Evolutionary conservation across 2,797 vertebrate species (phyloP).

Genomic region (Mormyrops boulengeri): DNA sequence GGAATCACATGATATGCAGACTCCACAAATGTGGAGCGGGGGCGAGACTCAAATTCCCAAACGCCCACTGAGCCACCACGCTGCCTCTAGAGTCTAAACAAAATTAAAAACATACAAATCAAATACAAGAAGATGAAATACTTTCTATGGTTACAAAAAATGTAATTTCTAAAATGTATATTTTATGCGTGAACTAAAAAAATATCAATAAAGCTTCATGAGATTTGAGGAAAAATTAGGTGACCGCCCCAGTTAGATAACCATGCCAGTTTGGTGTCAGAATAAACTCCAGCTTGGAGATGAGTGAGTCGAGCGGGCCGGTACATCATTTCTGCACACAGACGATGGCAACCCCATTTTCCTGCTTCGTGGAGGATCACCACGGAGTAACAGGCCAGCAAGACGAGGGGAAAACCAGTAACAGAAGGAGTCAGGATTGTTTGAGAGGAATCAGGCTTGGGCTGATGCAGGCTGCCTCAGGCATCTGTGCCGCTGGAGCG

Average conservation of each 20-base stretch:
- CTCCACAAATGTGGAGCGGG: background rate
- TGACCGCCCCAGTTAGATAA: background rate
- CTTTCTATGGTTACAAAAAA: background rate
- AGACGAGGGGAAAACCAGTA: constrained; percentile 39
- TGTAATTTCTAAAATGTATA: background rate
- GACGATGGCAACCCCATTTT: background rate
- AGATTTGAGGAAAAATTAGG: background rate
- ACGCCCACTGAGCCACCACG: background rate
- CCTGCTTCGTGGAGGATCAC: constrained; percentile 39
- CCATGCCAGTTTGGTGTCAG: background rate
- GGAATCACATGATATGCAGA: background rate
- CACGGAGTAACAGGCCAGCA: constrained; percentile 20
- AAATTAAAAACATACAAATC: background rate
- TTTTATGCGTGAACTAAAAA: background rate
- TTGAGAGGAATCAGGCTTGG: constrained; percentile 48
- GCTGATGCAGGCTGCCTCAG: constrained; percentile 38
- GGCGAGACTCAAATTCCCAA: background rate
- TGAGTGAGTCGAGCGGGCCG: background rate
- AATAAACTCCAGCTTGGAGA: background rate
- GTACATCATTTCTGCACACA: background rate
- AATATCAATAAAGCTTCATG: background rate
- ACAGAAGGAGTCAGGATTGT: constrained; percentile 27
- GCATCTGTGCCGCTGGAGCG: constrained; percentile 36
- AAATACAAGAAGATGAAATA: background rate
- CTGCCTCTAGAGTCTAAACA: background rate